Evolutionary conservation across 2,797 vertebrate species (phyloP).

Genomic region (Falco peregrinus): DNA sequence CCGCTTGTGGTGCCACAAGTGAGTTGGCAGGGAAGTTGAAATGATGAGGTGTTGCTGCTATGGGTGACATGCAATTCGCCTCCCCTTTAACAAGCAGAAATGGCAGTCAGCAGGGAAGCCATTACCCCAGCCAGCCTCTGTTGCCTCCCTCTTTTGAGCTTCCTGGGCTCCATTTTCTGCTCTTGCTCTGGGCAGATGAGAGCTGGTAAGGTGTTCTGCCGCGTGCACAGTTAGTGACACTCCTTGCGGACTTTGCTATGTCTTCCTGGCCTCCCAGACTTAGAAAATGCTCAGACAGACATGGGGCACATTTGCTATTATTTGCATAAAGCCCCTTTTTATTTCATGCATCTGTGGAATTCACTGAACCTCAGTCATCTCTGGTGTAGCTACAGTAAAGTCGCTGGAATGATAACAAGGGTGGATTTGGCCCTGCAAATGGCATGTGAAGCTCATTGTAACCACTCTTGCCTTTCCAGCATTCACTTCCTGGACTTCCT

Average conservation of each 20-base stretch:
- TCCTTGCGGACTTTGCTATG: not conserved
- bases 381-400: not conserved
- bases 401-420: not conserved
- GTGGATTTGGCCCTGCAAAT: not conserved
- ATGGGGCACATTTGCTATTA: not conserved
- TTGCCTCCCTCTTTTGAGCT: not conserved
- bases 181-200: not conserved
- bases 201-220: not conserved
- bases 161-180: not conserved
- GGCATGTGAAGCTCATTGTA: not conserved
- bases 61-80: not conserved
- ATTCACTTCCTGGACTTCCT: not conserved
- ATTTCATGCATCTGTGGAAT: not conserved
- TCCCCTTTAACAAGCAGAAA: not conserved
- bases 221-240: rapidly evolving
- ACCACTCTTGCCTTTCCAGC: not conserved
- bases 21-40: not conserved
- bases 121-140: not conserved
- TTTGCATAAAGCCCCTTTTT: not conserved
- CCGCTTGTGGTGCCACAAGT: not conserved
- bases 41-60: not conserved
- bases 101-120: not conserved
- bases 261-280: not conserved
- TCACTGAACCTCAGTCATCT: not conserved
- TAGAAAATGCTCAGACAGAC: not conserved